Evolutionary conservation across 2,888 invertebrate species (phyloP), one percentile per base, ranked within the genome.

Genomic region (Willowsia nigromaculata): DNA sequence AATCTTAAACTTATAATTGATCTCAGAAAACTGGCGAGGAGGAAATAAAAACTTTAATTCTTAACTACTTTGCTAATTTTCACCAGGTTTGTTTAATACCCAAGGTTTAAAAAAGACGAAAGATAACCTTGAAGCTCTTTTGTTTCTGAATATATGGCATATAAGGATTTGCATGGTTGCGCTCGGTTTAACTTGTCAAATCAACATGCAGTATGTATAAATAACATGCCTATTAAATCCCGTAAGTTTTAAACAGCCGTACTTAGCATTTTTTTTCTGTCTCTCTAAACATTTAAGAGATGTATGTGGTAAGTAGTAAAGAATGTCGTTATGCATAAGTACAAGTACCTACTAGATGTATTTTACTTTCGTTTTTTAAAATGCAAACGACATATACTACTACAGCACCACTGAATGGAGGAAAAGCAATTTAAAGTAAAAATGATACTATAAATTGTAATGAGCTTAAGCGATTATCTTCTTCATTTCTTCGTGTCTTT

Each of bases 171-270:
- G 65, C n/a, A 68, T 87, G 86, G 86, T 18, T 87, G 86, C 86
- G 81, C 86, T 71, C 43, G 47, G 86, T 71, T 87, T 53, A 68
- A 74, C 87, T 87, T 87, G 86, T 81, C 86, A 87, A 81, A 59
- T 78, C 30, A 33, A 33, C 53, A n/a, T 50, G 56, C 9, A n/a
- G 68, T 40, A 40, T 4, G 18, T 11, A 18, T 40, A 40, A n/a
- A n/a, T n/a, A n/a, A n/a, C n/a, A n/a, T 37, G 13, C 62, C 13
- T 62, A 62, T 62, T 62, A 62, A 62, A 62, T 62, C 62, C 62
- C 27, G 62, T 30, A 62, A 27, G 30, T 30, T 30, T 30, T 62
- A 30, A 62, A 15, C 3, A 30, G 62, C 13, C 30, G 30, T 7
- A 62, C 47, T 47, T 4, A 37, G 9, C n/a, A n/a, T n/a, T n/a